Evolutionary conservation across 2,113 vertebrate species (phyloP).

Genomic region (Prunella fulvescens): DNA sequence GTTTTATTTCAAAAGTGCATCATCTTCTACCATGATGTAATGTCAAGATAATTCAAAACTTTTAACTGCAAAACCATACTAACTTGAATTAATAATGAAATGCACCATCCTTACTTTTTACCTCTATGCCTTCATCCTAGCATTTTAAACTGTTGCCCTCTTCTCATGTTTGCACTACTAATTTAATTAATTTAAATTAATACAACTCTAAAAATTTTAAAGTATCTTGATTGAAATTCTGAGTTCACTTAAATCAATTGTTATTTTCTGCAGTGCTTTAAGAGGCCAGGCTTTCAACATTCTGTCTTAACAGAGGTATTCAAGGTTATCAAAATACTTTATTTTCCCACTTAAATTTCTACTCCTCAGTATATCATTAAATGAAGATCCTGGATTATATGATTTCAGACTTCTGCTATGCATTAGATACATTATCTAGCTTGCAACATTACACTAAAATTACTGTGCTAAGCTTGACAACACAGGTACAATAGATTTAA

Average conservation of each 20-base stretch:
- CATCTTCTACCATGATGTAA: neutral
- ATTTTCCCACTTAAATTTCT: neutral
- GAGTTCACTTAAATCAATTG: neutral
- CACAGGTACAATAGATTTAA: neutral
- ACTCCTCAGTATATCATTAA: neutral
- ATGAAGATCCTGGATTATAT: neutral
- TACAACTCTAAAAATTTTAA: neutral
- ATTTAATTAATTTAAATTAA: neutral
- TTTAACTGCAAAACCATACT: neutral
- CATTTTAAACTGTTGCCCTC: neutral
- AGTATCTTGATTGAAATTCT: neutral
- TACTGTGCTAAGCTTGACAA: neutral
- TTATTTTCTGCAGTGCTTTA: neutral
- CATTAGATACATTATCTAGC: neutral
- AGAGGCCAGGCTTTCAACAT: neutral
- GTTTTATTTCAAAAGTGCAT: neutral
- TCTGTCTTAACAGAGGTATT: neutral
- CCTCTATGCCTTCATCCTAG: neutral
- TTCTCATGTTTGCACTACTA: neutral
- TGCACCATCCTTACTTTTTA: neutral
- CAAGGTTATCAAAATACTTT: neutral
- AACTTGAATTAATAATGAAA: neutral
- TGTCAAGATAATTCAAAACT: neutral
- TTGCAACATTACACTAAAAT: neutral
- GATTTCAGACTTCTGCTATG: neutral